These are phyloP conservation scores for Zoanthus sansibaricus DNA, from an alignment of 92 coral and sea anemone species.

Conservation along the genomic window DNA sequence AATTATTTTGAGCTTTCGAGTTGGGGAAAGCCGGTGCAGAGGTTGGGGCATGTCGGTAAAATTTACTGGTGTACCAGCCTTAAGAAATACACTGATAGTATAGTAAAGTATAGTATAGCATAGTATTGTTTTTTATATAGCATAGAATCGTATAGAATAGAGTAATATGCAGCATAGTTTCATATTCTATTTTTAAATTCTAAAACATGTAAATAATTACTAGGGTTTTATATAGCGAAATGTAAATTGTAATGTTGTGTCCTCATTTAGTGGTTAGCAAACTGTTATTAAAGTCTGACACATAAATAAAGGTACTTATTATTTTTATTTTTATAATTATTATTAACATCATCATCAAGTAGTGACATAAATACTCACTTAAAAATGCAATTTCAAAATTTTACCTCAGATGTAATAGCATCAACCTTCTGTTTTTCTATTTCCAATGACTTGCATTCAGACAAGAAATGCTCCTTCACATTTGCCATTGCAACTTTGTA, in stretches of 20 bases:
- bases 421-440: slow-evolving; percentile 42
- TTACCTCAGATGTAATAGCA: slow-evolving; percentile 40
- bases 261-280: slow-evolving; percentile 1
- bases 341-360: background rate
- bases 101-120: background rate
- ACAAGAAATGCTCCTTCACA: slow-evolving; percentile 22
- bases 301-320: background rate
- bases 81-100: background rate
- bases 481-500: slow-evolving; percentile 23
- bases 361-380: slow-evolving; percentile 9
- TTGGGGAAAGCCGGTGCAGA: no score
- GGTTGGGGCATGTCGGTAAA: no score
- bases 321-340: background rate
- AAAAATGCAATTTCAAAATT: background rate
- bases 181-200: background rate
- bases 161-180: background rate
- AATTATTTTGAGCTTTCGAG: no score
- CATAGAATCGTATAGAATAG: background rate
- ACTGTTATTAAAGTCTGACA: slow-evolving; percentile 1
- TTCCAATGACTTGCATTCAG: slow-evolving; percentile 42
- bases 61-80: no score
- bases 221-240: slow-evolving; percentile 1
- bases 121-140: background rate
- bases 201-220: slow-evolving; percentile 1
- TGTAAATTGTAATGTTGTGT: background rate